phyloP scores from a whole-genome alignment of 2,113 vertebrate genomes.

The Seriola rivoliana region DNA sequence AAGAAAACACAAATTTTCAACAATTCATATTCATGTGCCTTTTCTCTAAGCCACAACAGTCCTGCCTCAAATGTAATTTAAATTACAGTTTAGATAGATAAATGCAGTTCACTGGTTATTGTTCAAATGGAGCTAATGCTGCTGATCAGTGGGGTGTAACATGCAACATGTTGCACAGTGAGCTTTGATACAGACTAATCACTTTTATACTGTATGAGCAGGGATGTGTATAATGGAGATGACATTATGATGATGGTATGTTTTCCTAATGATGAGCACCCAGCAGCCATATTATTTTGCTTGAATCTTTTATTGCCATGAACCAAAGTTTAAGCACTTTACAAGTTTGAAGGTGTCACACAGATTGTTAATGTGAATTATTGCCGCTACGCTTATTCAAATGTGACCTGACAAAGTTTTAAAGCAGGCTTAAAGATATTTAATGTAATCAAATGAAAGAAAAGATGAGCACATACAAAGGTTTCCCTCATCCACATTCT shows the following conservation, averaged over 20 bases:
- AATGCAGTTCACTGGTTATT: not conserved
- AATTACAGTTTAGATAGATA: not conserved
- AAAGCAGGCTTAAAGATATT: constrained; percentile 12
- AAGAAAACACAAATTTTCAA: not conserved
- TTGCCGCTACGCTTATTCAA: not conserved
- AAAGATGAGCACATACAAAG: not conserved
- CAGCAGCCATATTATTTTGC: not conserved
- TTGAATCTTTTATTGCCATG: not conserved
- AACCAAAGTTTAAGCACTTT: not conserved
- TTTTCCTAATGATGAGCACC: not conserved
- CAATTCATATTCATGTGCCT: not conserved
- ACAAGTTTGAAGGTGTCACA: not conserved
- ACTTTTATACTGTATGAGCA: not conserved
- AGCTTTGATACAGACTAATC: not conserved
- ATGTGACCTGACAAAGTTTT: constrained; percentile 8
- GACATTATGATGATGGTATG: not conserved
- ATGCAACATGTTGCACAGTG: not conserved
- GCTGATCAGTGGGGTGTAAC: not conserved
- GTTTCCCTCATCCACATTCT: not conserved
- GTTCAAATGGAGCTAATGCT: not conserved
- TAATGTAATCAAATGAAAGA: constrained; percentile 33
- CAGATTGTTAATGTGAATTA: not conserved
- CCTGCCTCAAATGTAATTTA: not conserved
- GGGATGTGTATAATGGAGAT: not conserved
- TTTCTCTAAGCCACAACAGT: not conserved